A percentile compares a stretch with the other conserved stretches of the same genome.
These are phyloP conservation scores for Erythrolamprus reginae DNA, from an alignment of 2,113 vertebrate genomes.

Conservation along the genomic window DNA sequence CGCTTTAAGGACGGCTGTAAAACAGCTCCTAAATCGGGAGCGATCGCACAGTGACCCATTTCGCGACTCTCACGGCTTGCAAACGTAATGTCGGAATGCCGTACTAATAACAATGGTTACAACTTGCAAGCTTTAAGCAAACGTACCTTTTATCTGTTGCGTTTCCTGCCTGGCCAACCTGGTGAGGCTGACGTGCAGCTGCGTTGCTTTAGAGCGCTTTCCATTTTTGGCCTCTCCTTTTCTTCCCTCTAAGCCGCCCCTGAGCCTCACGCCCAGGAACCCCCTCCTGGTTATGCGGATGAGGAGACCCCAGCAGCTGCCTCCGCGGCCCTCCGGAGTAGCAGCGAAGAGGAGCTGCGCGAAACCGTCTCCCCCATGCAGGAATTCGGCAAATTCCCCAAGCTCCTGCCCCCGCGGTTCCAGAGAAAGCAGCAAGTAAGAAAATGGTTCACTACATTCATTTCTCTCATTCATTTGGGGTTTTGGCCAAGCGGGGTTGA, in stretches of 20 bases:
- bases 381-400: conserved; percentile 85
- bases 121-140: not conserved
- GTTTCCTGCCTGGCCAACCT: not conserved
- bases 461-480: not conserved
- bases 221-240: not conserved
- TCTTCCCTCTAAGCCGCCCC: conserved; percentile 51
- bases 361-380: conserved; percentile 79
- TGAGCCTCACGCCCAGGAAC: conserved; percentile 65
- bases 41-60: too few species aligned
- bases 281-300: conserved; percentile 65
- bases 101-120: too few species aligned
- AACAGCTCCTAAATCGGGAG: too few species aligned
- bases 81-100: too few species aligned
- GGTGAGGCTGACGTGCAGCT: not conserved
- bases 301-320: conserved; percentile 58
- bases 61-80: too few species aligned
- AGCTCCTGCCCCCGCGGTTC: conserved; percentile 87
- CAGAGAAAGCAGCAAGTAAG: conserved; percentile 80
- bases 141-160: not conserved
- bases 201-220: not conserved
- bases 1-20: too few species aligned
- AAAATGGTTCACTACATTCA: not conserved
- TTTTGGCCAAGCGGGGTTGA: not conserved
- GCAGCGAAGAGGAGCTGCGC: conserved; percentile 77
- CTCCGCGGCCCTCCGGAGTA: conserved; percentile 57